These are phyloP conservation scores for Hirtodrosophila trivittata DNA, from an alignment of 2,888 invertebrate species.

Conservation along the genomic window DNA sequence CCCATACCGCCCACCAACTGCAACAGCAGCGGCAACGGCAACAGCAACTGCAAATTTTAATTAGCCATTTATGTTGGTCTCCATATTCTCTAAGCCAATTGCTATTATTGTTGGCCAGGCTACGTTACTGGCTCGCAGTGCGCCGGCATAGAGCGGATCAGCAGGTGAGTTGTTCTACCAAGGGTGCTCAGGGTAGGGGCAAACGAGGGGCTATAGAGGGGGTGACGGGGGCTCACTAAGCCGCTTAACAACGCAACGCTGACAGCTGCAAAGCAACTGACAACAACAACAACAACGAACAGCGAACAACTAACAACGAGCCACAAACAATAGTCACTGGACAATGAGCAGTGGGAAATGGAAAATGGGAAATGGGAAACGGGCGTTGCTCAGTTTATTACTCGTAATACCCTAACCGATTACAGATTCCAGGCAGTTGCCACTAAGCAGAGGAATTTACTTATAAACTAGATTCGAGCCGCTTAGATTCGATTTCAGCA, in stretches of 20 bases:
- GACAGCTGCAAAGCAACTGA: conserved; percentile 11
- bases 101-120: conserved; percentile 8
- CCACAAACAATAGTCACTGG: neutral
- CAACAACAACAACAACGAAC: conserved; percentile 1
- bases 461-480: neutral
- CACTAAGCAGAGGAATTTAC: neutral
- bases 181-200: too few species aligned
- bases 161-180: too few species aligned
- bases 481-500: too few species aligned
- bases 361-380: neutral
- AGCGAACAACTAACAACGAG: neutral
- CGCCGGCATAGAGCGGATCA: neutral
- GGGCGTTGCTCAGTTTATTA: neutral
- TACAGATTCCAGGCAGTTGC: neutral
- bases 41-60: conserved; percentile 53
- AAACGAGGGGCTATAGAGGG: conserved; percentile 4
- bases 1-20: conserved; percentile 47
- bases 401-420: neutral
- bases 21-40: conserved; percentile 9
- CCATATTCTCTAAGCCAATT: conserved; percentile 43
- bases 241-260: conserved; percentile 46
- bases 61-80: conserved; percentile 64
- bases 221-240: conserved; percentile 37
- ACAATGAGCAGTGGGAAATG: neutral
- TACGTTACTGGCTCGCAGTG: conserved; percentile 4